Base-by-base conservation (phyloP, 2,888 invertebrate species). In the Drosophila pullipes region DNA sequence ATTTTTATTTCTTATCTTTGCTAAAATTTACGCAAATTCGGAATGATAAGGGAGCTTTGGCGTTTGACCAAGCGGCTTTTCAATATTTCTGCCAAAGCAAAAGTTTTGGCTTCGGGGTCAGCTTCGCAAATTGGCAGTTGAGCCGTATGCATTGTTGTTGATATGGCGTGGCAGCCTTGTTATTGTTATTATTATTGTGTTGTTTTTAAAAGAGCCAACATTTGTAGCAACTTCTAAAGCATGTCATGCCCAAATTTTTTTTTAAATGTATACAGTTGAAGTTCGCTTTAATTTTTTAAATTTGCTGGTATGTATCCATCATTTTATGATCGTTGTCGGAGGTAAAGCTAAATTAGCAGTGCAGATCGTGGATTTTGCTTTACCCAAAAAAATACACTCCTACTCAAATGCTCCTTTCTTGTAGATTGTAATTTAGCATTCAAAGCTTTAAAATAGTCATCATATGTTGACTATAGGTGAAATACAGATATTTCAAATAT, bases 11-110 rank as follows among this genome's bases (percentile, higher is more conserved):
- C 64, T 70, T 73, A 81, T 88, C 74, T 69, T 65, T 60, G 63
- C 68, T 72, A 39, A 63, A 87, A 85, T 81, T 76, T 85, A 68
- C 74, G 72, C 83, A 89, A 90, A 86, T 86, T 89, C 75, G 68
- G 74, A 71, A 50, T 70, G 79, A 83, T 77, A 81, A 65, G 61
- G 50, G 39, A 28, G 28, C 1, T 50, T 30, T 25, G 66, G 50
- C 44, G 78, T 69, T 62, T 80, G 69, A 68, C 66, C 66, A 52
- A 55, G 68, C 52, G 50, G 44, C 69, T 81, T 85, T 82, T 81
- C 85, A 89, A 85, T 84, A 86, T 86, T 66, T 71, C 57, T 59
- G 82, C 50, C 39, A 30, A 59, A 16, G 57, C 18, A 71, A 63
- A 81, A 71, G 44, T 72, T 80, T 70, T 65, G 30, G 54, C 58